A percentile compares a stretch with the other conserved stretches of the same genome.
Evolutionary conservation across 1,140 invertebrate genomes (phyloP).

Genomic region (Stenopsyche tienmushanensis): DNA sequence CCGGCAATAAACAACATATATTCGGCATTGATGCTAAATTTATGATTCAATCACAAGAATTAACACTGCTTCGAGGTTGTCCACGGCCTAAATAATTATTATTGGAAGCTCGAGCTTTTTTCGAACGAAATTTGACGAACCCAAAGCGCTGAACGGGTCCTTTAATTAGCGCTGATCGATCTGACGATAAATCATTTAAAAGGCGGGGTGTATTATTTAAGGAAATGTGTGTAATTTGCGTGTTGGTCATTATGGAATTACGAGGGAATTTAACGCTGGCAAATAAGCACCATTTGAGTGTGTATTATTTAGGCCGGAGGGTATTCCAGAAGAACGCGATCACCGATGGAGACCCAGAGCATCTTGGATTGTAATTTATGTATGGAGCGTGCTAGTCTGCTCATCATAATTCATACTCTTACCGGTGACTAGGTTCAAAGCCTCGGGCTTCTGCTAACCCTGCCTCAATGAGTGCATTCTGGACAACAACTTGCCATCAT

Average conservation of each 20-base stretch:
- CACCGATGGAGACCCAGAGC: no score
- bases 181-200: neutral
- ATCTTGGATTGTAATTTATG: constrained; percentile 36
- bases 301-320: neutral
- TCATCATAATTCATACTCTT: constrained; percentile 26
- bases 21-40: no score
- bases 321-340: no score
- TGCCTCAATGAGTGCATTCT: neutral
- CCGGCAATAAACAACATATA: no score
- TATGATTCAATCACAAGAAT: no score
- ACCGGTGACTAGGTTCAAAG: neutral
- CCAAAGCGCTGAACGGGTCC: neutral
- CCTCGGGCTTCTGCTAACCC: constrained; percentile 1
- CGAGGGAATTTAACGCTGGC: neutral
- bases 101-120: no score
- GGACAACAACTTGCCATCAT: neutral
- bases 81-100: no score
- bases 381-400: constrained; percentile 25
- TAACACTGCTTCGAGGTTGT: no score
- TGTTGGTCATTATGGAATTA: neutral
- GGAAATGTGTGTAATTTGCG: neutral
- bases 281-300: neutral
- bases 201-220: neutral
- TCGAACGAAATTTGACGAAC: neutral
- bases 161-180: neutral